Evolutionary conservation across 2,113 vertebrate species (phyloP), one percentile per base, ranked within the genome.

Genomic region (Tursiops truncatus): DNA sequence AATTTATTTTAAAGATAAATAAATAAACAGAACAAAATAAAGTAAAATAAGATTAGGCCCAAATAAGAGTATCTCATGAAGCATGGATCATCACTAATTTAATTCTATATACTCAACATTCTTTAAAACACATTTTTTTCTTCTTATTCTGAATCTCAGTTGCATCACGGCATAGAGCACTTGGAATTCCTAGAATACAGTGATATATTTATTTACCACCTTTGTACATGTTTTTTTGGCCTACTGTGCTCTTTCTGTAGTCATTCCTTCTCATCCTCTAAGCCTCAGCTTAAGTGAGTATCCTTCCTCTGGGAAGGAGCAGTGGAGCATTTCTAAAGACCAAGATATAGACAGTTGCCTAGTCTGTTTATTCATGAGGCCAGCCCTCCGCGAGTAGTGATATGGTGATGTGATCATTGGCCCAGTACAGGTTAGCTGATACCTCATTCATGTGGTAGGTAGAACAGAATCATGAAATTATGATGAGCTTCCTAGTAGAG

Each of bases 1-100:
- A 62, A 31, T 91, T 87, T 93, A 25, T 58, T 94, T 94, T 23
- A 67, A 80, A 84, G 74, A 65, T 62, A 94, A 86, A 71, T 25
- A n/a, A 91, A 68, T 47, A 73, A 86, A 47, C 38, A n/a, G 33
- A 89, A 74, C 1, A 21, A 81, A 90, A 63, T 60, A 84, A 44
- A 73, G 13, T 60, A 90, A 94, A 95, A 50, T 89, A 74, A 76
- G 25, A 11, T 13, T 33, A 89, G 76, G 17, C 31, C 33, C 8
- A 94, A 18, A 85, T 86, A 83, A 63, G 53, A 70, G 18, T 79
- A 12, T 73, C 38, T 90, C 18, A 44, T 67, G 38, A 93, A 81
- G 0, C 21, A 62, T 70, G 14, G n/a, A 62, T 92, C 70, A 53
- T 71, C 8, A 73, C 28, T 77, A 53, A 77, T 87, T 33, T 47